Conservation (phyloP, 1,140 invertebrate genomes). For the Caenorhabditis tropicalis region DNA sequence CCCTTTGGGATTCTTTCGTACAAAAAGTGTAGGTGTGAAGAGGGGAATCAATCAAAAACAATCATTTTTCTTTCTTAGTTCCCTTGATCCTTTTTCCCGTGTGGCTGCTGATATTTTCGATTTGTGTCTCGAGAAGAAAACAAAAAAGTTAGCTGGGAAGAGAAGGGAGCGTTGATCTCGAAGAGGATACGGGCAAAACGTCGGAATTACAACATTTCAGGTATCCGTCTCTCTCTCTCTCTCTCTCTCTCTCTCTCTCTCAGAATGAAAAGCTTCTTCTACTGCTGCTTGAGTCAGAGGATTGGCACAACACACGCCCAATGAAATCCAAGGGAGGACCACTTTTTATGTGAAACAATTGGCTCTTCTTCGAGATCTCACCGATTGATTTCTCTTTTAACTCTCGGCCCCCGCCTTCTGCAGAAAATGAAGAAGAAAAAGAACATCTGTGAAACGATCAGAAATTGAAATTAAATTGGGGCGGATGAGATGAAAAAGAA, state of each 20-base stretch:
- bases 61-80: neutral
- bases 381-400: neutral
- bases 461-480: neutral
- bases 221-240: neutral
- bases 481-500: neutral
- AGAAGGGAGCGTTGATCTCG: neutral
- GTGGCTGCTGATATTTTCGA: neutral
- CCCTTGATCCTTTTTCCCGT: neutral
- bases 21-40: conserved; percentile 26
- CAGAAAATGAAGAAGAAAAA: neutral
- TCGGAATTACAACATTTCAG: conserved; percentile 40
- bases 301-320: neutral
- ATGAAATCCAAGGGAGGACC: neutral
- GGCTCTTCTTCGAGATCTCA: conserved; percentile 8
- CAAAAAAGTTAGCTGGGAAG: conserved; percentile 5
- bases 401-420: conserved; percentile 9
- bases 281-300: too few species aligned
- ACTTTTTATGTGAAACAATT: conserved; percentile 43
- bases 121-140: neutral
- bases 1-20: neutral
- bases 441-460: neutral
- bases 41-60: conserved; percentile 21
- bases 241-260: too few species aligned
- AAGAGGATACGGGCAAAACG: neutral
- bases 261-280: too few species aligned